These are phyloP conservation scores for Oryzias melastigma DNA, from an alignment of 2,113 vertebrate genomes.

Conservation along the genomic window DNA sequence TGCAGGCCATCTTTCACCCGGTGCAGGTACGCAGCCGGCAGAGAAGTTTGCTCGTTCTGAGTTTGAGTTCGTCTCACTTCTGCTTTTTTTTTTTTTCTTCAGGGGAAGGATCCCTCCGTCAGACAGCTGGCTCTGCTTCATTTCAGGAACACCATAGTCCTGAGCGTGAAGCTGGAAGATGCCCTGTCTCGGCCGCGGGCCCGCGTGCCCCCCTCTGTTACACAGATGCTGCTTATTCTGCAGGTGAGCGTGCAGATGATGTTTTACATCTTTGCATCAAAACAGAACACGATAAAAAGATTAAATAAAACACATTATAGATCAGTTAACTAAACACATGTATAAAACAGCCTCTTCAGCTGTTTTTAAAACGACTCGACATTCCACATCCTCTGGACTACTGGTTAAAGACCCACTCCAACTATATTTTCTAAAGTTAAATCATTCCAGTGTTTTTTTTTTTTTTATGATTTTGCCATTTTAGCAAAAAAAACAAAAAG, in stretches of 20 bases:
- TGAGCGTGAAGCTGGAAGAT: slow-evolving; percentile 95
- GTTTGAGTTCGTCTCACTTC: too few relatives aligned
- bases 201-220: slow-evolving; percentile 89
- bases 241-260: slow-evolving; percentile 76
- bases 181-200: slow-evolving; percentile 89
- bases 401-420: too few relatives aligned
- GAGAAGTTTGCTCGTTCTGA: neutral
- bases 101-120: slow-evolving; percentile 84
- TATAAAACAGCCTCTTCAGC: too few relatives aligned
- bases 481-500: too few relatives aligned
- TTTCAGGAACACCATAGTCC: slow-evolving; percentile 93
- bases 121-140: slow-evolving; percentile 93
- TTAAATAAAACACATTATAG: too few relatives aligned
- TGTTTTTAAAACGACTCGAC: too few relatives aligned
- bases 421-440: too few relatives aligned
- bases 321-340: too few relatives aligned
- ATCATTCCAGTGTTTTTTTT: too few relatives aligned
- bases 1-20: slow-evolving; percentile 83
- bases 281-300: too few relatives aligned
- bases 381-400: too few relatives aligned
- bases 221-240: slow-evolving; percentile 96
- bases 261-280: neutral
- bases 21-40: slow-evolving; percentile 67
- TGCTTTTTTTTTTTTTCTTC: neutral
- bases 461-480: too few relatives aligned